phyloP scores from a whole-genome alignment of 2,113 vertebrate species.

The Antigone vipio region DNA sequence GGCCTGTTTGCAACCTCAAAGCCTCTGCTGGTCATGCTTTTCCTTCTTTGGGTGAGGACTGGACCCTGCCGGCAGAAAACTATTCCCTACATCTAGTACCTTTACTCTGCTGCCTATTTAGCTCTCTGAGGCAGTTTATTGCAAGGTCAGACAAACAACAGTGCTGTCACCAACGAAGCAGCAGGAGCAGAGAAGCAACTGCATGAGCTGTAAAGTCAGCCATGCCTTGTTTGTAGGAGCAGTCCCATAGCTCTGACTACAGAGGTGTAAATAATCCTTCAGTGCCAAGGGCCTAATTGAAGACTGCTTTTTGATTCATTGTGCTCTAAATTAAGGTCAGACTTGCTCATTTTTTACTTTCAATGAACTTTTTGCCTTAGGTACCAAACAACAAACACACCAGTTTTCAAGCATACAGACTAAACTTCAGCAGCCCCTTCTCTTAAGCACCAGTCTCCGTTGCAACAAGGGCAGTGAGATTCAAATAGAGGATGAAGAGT shows the following conservation, averaged over 20 bases:
- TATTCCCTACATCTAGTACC: not conserved
- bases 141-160: not conserved
- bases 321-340: constrained; percentile 11
- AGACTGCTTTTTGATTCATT: not conserved
- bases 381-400: not conserved
- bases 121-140: not conserved
- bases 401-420: not conserved
- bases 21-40: not conserved
- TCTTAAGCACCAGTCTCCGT: not conserved
- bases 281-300: not conserved
- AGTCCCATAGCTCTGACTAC: accelerated
- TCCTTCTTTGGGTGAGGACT: not conserved
- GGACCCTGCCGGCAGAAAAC: not conserved
- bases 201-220: not conserved
- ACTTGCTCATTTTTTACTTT: not conserved
- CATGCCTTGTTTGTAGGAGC: not conserved
- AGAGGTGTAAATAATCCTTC: not conserved
- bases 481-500: not conserved
- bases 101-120: not conserved
- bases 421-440: not conserved
- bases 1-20: not conserved
- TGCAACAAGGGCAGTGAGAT: not conserved
- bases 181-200: not conserved
- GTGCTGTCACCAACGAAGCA: not conserved
- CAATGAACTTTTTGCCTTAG: not conserved